Base-by-base conservation (phyloP, 2,113 vertebrate species). In the Odobenus rosmarus region DNA sequence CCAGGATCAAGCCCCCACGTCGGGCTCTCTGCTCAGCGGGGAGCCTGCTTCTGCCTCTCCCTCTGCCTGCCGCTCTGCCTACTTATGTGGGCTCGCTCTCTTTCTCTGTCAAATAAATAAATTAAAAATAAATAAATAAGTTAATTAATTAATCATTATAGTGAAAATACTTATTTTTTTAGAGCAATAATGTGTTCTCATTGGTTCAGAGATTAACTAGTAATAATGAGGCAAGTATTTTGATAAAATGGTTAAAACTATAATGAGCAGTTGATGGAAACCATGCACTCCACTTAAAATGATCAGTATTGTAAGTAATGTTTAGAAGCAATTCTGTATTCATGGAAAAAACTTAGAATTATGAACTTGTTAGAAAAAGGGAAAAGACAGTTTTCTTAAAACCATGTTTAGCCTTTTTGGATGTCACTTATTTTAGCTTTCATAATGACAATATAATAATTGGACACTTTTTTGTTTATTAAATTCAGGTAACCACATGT, bases 231-330 rank as follows among this genome's bases (percentile, higher is more conserved):
- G 16, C 55, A 95, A 61, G 39, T 88, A 64, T 77, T 97, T 81
- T 95, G 42, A 39, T 88, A 53, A 90, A 88, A 92, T 97, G 7
- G 28, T 83, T 88, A 55, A 59, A 88, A 26, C 36, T 83, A 18
- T 86, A 57, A 92, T 86, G 86, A 84, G 74, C 33, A 67, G 69
- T 46, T 93, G 61, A 80, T 93, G 11, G 62, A 93, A 81, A 74
- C 4, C 2, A 91, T 96, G 15, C 46, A 49, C 42, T 88, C 16
- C 16, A 79, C 31, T 86, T 92, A 88, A 76, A 97, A 83, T 94
- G 67, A 92, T 21, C 16, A 93, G 19, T 84, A 92, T 95, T 96
- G 82, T 93, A 79, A 94, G 46, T 71, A 95, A 76, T 72, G 18
- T 49, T 13, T 86, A 24, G 46, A 36, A 96, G 79, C 76, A 95